These are phyloP conservation scores for Steinernema khuongi DNA, from an alignment of 1,140 invertebrate species.

Conservation along the genomic window DNA sequence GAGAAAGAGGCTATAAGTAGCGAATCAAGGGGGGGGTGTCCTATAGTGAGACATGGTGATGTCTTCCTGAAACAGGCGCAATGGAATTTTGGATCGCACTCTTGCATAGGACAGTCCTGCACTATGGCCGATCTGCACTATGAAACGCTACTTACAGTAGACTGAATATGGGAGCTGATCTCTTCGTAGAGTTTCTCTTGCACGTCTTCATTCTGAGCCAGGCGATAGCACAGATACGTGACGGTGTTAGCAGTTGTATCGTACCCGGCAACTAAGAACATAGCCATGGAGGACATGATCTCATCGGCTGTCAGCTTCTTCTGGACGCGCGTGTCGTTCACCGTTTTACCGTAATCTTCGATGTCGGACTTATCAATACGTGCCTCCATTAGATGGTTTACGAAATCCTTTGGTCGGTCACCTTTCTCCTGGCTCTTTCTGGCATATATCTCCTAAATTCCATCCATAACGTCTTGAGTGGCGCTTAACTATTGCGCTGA, in stretches of 20 bases:
- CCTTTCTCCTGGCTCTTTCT: not conserved
- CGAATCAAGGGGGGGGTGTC: no score
- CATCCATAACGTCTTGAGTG: not conserved
- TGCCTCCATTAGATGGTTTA: not conserved
- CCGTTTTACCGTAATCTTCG: not conserved
- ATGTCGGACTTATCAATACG: not conserved
- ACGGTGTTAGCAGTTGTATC: slow-evolving; percentile 2
- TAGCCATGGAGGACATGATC: not conserved
- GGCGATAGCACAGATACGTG: not conserved
- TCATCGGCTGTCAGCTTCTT: not conserved
- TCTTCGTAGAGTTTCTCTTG: slow-evolving; percentile 11
- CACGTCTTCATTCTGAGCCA: not conserved
- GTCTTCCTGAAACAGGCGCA: no score
- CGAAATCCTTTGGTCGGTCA: not conserved
- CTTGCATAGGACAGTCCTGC: no score
- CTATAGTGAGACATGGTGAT: no score
- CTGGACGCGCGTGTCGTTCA: not conserved
- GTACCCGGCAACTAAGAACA: not conserved
- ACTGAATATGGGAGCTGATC: not conserved
- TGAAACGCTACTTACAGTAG: slow-evolving; percentile 7
- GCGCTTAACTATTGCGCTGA: no score
- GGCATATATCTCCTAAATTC: not conserved
- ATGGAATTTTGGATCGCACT: no score
- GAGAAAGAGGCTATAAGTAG: no score
- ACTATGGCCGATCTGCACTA: no score